Evolutionary conservation across 2,888 invertebrate genomes (phyloP).

Genomic region (Aphelenchoides bicaudatus): DNA sequence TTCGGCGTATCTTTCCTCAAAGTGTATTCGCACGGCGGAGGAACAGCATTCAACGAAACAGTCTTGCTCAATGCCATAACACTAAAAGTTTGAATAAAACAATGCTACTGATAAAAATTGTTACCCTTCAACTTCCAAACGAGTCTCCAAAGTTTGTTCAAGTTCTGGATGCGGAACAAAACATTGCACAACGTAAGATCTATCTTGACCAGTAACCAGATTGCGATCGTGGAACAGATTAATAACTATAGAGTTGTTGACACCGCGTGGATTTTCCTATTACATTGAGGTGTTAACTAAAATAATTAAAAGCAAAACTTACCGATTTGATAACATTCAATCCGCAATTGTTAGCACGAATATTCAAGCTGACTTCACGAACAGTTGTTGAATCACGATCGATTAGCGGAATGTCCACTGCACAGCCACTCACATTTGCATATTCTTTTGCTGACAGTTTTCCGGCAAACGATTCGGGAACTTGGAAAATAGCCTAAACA

Average conservation of each 20-base stretch:
- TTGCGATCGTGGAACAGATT: slow-evolving; percentile 33
- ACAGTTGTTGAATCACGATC: slow-evolving; percentile 16
- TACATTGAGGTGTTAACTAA: slow-evolving; percentile 16
- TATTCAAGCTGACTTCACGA: slow-evolving; percentile 25
- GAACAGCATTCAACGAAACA: slow-evolving; percentile 45
- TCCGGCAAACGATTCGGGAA: slow-evolving; percentile 29
- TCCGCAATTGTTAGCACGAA: slow-evolving; percentile 33
- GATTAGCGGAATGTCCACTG: slow-evolving; percentile 19
- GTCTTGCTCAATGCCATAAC: slow-evolving; percentile 37
- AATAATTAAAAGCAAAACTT: slow-evolving; percentile 7
- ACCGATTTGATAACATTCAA: slow-evolving; percentile 33
- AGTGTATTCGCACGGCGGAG: slow-evolving; percentile 54
- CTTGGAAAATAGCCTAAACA: slow-evolving; percentile 23
- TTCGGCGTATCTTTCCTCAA: slow-evolving; percentile 47
- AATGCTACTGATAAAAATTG: slow-evolving; percentile 16
- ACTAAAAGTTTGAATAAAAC: slow-evolving; percentile 10
- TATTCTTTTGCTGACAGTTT: slow-evolving; percentile 30
- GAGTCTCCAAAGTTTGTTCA: slow-evolving; percentile 42
- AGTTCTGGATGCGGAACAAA: slow-evolving; percentile 27
- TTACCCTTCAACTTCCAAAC: slow-evolving; percentile 41
- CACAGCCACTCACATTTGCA: slow-evolving; percentile 21
- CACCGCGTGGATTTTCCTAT: slow-evolving; percentile 30
- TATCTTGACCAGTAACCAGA: slow-evolving; percentile 32
- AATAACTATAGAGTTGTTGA: slow-evolving; percentile 36
- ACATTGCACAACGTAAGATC: slow-evolving; percentile 32